Percentiles rank a stretch among this genome's conserved stretches.
Evolutionary conservation across 1,140 invertebrate genomes (phyloP).

Genomic region (Hirudo medicinalis): DNA sequence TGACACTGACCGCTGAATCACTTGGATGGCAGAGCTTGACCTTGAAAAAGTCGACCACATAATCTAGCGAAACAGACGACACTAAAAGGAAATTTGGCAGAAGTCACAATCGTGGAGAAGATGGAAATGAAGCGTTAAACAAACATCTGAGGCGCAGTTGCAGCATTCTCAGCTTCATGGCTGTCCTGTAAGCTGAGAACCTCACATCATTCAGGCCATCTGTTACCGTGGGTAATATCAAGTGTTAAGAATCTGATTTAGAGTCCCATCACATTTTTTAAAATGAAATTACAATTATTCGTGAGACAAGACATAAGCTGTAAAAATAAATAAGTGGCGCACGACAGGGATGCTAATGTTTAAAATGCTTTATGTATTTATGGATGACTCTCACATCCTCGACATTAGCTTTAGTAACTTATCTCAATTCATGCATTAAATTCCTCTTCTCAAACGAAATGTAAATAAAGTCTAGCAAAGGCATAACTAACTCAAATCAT

Average conservation of each 20-base stretch:
- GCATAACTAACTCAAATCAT: background rate
- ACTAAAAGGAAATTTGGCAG: background rate
- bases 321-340: too few relatives aligned
- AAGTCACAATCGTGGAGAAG: too few relatives aligned
- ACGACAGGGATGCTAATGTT: too few relatives aligned
- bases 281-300: too few relatives aligned
- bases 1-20: background rate
- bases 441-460: background rate
- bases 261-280: too few relatives aligned
- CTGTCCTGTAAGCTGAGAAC: conserved; percentile 94
- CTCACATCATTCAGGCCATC: conserved; percentile 88
- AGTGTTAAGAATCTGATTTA: background rate
- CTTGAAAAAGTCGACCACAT: background rate
- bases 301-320: too few relatives aligned
- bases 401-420: too few relatives aligned
- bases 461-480: background rate
- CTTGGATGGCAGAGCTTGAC: background rate
- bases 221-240: conserved; percentile 39
- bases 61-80: background rate
- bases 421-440: too few relatives aligned
- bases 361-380: too few relatives aligned
- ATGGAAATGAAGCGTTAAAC: background rate
- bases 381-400: too few relatives aligned
- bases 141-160: conserved; percentile 63
- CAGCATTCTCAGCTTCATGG: conserved; percentile 88